These are phyloP conservation scores for Dicycla oo DNA, from an alignment of 2,888 invertebrate species.

Conservation along the genomic window DNA sequence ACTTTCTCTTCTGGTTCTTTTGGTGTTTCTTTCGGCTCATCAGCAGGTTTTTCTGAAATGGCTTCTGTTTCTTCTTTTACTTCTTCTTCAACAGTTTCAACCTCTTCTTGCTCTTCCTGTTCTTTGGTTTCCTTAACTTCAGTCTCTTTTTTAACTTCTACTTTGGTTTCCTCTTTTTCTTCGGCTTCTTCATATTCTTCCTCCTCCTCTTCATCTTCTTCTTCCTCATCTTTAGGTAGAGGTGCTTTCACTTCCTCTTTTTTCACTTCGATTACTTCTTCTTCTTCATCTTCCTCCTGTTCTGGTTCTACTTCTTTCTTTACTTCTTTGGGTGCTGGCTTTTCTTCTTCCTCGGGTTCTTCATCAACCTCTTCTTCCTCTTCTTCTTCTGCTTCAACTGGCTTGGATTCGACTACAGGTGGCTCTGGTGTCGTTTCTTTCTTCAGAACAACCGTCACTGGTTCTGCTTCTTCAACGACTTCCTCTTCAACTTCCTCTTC, in stretches of 20 bases:
- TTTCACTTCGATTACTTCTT: constrained; percentile 42
- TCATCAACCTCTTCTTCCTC: constrained; percentile 37
- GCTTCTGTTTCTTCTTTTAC: constrained; percentile 58
- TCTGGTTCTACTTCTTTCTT: constrained; percentile 39
- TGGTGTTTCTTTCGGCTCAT: constrained; percentile 49
- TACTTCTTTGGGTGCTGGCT: constrained; percentile 24
- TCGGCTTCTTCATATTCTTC: constrained; percentile 60
- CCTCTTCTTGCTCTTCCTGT: constrained; percentile 27
- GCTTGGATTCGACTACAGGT: constrained; percentile 40
- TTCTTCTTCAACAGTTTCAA: constrained; percentile 57
- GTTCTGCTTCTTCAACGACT: constrained; percentile 66
- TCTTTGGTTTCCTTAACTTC: constrained; percentile 37
- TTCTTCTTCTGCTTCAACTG: constrained; percentile 49
- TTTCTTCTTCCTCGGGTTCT: constrained; percentile 32
- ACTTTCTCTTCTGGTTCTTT: constrained; percentile 60
- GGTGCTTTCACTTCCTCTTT: constrained; percentile 31
- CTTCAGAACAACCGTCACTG: constrained; percentile 68
- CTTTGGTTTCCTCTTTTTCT: constrained; percentile 40
- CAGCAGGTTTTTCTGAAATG: constrained; percentile 42
- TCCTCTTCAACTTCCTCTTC: constrained; percentile 64
- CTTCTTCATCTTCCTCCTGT: constrained; percentile 38
- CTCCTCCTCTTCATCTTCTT: constrained; percentile 60
- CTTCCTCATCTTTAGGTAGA: constrained; percentile 38
- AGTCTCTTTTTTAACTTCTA: constrained; percentile 34
- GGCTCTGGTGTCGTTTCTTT: constrained; percentile 59